Evolutionary conservation across 2,888 invertebrate species (phyloP), one percentile per base, ranked within the genome.

Genomic region (Anthoptus insignis): DNA sequence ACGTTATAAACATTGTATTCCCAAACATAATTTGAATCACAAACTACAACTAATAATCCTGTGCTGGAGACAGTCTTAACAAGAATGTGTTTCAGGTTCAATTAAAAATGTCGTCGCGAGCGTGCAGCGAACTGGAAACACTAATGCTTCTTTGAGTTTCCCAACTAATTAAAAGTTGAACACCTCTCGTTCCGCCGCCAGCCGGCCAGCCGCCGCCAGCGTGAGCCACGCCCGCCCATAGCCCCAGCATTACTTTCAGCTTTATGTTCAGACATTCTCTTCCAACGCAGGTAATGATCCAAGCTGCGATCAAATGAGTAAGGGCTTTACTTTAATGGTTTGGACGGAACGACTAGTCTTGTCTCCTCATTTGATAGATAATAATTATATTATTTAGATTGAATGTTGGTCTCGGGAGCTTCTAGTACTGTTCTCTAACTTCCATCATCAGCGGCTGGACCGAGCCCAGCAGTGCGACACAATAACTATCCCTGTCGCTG

Each of bases 91-190:
- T 3, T 45, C 21, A 49, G 9, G 27, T 16, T 50, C 53, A 61
- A 68, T 63, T 78, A 81, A 80, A 81, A 84, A 83, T 45, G 11
- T 79, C 80, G 82, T 79, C 75, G 74, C 79, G 74, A 75, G 73
- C 77, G 74, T 77, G 72, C 74, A 77, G 75, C 76, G 69, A 75
- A 70, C 75, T 76, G 80, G 81, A 82, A 86, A 72, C 83, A 80
- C 79, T 87, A 87, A 86, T 80, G 82, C 80, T 83, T 84, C 83
- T 85, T 87, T 78, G 78, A 77, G 82, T 87, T 86, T 73, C 73
- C 70, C 75, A 89, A 90, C 86, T 89, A 90, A 90, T 90, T 89
- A 89, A 88, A 90, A 90, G 85, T 90, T 89, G 83, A 85, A 81
- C 87, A 88, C 86, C 86, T 87, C 84, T 85, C 83, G 85, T 83